Conservation (phyloP, 2,113 vertebrate genomes). For the Argyrosomus japonicus region DNA sequence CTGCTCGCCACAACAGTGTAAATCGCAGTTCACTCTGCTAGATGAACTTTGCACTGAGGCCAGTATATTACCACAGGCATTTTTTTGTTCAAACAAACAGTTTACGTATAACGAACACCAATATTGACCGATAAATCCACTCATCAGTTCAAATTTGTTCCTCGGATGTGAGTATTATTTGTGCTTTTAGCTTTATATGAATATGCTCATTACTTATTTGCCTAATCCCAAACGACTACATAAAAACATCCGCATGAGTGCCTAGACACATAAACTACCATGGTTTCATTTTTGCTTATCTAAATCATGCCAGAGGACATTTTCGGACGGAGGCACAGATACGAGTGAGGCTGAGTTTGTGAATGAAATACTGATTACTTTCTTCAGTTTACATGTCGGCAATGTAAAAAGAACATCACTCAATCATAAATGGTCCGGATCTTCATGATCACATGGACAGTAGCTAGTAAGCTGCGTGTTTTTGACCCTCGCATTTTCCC, state of each 20-base stretch:
- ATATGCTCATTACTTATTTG: too few relatives aligned
- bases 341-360: not conserved
- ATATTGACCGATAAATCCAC: not conserved
- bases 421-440: not conserved
- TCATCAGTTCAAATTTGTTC: not conserved
- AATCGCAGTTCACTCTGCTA: too few relatives aligned
- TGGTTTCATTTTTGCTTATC: not conserved
- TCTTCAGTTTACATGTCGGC: not conserved
- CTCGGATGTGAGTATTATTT: not conserved
- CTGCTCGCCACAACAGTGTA: too few relatives aligned
- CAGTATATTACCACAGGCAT: not conserved
- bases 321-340: not conserved
- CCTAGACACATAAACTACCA: not conserved
- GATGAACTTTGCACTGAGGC: too few relatives aligned
- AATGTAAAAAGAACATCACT: not conserved
- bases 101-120: too few relatives aligned
- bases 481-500: slow-evolving; percentile 35
- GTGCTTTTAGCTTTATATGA: not conserved
- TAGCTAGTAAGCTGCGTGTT: slow-evolving; percentile 23
- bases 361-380: not conserved
- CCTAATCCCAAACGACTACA: not conserved
- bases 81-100: too few relatives aligned
- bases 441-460: not conserved
- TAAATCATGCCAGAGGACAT: not conserved
- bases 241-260: not conserved